Evolutionary conservation across 2,888 invertebrate genomes (phyloP), one percentile per base, ranked within the genome.

Genomic region (Sclerodermus sp.): DNA sequence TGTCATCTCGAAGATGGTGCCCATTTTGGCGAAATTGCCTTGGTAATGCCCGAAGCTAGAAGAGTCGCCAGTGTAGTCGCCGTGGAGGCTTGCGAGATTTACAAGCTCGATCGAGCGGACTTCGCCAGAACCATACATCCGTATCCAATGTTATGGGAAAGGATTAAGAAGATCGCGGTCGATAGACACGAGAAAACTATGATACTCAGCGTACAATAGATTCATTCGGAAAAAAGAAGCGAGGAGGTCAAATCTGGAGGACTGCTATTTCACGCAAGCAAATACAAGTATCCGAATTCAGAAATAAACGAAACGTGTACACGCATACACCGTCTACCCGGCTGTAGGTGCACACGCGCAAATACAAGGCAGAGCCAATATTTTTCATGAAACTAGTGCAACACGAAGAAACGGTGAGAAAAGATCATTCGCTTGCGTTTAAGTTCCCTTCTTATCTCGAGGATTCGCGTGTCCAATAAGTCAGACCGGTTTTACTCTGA

Each of bases 1-100:
- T 77, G 78, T 39, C 77, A 78, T 51, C 59, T 80, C 36, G 71
- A 77, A 47, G 79, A 79, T 46, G 80, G 80, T 1, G 76, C 78
- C 10, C 75, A 80, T 52, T 80, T 80, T 45, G 80, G 80, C 1
- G 80, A 80, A 60, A 71, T 80, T 41, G 76, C 79, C 5, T 59
- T 79, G 16, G 68, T 80, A 9, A 76, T 78, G 72, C 71, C 75
- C 1, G 69, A 74, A 16, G 71, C 74, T 30, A 61, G 65, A 14
- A 65, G 80, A 43, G 75, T 77, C 1, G 79, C 79, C 1, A 76
- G 73, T 37, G 79, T 80, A 1, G 67, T 79, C 4, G 80, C 80
- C 0, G 71, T 78, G 1, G 78, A 76, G 44, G 62, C 67, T n/a
- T 79, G 79, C 63, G 78, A 79, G 48, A 59, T 79, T 39, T 80